Conservation (phyloP, 2,888 invertebrate species). For the Sepiola atlantica region DNA sequence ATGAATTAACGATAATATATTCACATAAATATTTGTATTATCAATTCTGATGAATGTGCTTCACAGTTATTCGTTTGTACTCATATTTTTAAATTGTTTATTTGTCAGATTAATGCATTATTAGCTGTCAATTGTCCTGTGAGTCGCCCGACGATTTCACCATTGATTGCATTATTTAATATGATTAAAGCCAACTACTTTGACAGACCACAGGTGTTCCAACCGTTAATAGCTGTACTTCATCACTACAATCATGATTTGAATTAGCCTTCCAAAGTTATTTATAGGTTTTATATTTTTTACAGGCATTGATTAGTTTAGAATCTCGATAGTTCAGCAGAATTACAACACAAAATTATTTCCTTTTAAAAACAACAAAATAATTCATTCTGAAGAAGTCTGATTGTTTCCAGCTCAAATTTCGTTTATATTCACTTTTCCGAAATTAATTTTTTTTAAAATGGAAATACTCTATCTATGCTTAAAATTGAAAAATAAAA, state of each 20-base stretch:
- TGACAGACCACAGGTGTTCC: conserved; percentile 53
- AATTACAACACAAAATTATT: too few relatives aligned
- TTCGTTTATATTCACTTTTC: too few relatives aligned
- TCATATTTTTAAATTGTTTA: not conserved
- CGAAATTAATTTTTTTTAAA: too few relatives aligned
- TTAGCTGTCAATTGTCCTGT: not conserved
- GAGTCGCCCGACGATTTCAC: conserved; percentile 50
- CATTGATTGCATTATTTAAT: conserved; percentile 55
- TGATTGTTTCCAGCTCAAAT: too few relatives aligned
- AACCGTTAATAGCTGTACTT: conserved; percentile 57
- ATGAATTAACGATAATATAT: not conserved
- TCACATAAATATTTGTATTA: not conserved
- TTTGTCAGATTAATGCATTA: not conserved
- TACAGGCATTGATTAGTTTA: not conserved
- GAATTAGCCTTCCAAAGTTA: conserved; percentile 23
- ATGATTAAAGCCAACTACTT: conserved; percentile 55
- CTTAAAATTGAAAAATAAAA: too few relatives aligned
- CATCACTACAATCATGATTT: conserved; percentile 57
- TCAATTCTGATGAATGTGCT: not conserved
- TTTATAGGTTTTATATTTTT: not conserved
- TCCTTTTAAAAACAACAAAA: too few relatives aligned
- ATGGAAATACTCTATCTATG: too few relatives aligned
- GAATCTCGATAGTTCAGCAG: too few relatives aligned
- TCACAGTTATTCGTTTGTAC: not conserved
- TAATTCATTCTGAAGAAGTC: too few relatives aligned